Conservation (phyloP, 2,797 vertebrate species). For the Cryptoprocta ferox region DNA sequence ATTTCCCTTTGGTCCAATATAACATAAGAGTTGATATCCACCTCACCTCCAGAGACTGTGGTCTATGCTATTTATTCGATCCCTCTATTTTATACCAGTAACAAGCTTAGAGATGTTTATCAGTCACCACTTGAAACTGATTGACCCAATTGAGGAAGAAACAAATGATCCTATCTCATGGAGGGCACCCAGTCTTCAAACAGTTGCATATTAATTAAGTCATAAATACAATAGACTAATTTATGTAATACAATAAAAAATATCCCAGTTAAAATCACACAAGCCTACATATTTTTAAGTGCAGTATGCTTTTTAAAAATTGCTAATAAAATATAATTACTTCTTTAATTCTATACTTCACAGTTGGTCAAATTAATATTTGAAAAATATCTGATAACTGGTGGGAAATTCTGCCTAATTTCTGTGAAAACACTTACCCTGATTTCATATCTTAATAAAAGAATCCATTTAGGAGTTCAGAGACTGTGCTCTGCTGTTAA, state of each 20-base stretch:
- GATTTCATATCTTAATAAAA: constrained; percentile 61
- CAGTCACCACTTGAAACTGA: background rate
- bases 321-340: background rate
- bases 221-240: background rate
- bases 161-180: background rate
- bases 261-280: background rate
- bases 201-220: background rate
- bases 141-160: background rate
- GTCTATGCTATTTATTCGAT: background rate
- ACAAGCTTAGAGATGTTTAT: background rate
- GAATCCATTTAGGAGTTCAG: constrained; percentile 8
- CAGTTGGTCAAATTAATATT: background rate
- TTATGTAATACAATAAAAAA: background rate
- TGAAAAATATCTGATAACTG: background rate
- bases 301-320: background rate
- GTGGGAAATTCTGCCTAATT: constrained; percentile 20
- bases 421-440: constrained; percentile 58
- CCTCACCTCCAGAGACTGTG: background rate
- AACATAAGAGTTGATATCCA: background rate
- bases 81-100: background rate
- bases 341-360: constrained; percentile 40
- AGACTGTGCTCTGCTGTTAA: background rate
- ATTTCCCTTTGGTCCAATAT: background rate
- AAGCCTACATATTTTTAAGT: background rate
- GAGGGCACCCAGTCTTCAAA: background rate